Conservation (phyloP, 1,140 invertebrate species). For the Kradibia gibbosae region DNA sequence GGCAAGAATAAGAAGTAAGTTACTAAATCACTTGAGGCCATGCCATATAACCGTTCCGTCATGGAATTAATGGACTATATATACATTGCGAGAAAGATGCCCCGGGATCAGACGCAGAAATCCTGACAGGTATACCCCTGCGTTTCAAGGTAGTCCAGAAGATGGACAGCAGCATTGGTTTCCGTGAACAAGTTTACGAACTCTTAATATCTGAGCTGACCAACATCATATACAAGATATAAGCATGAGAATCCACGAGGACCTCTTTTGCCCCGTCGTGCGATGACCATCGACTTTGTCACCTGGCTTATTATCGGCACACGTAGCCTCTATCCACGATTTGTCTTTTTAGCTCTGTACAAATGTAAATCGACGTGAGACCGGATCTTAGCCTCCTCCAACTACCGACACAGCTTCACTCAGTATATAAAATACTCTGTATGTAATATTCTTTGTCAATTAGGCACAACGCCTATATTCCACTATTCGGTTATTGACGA, state of each 20-base stretch:
- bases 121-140: constrained; percentile 26
- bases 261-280: constrained; percentile 28
- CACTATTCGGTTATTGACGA: no score
- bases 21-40: constrained; percentile 69
- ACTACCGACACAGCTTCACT: no score
- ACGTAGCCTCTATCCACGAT: no score
- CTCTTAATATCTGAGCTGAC: constrained; percentile 15
- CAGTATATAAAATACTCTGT: no score
- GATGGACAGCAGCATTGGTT: no score
- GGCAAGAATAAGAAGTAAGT: constrained; percentile 65
- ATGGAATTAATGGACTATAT: constrained; percentile 63
- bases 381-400: no score
- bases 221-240: background rate
- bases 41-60: constrained; percentile 61
- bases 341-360: no score
- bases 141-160: background rate
- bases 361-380: no score
- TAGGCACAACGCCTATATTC: no score
- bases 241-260: background rate
- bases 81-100: constrained; percentile 19
- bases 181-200: no score
- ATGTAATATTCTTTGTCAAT: no score
- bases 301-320: background rate
- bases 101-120: background rate
- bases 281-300: constrained; percentile 33